Evolutionary conservation across 2,888 invertebrate genomes (phyloP), one percentile per base, ranked within the genome.

Genomic region (Liodrosophila aerea): DNA sequence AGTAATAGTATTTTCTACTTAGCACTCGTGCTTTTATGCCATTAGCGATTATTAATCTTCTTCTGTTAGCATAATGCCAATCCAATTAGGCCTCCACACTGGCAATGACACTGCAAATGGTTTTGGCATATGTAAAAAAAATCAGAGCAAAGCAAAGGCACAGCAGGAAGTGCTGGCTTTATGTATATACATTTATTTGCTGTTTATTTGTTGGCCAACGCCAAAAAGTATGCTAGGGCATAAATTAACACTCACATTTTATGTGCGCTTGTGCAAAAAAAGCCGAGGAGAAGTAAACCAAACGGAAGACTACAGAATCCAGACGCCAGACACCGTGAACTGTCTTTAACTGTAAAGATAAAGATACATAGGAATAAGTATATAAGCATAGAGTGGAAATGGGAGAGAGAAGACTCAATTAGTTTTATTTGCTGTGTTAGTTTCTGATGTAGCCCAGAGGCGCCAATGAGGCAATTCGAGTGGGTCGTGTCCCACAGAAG

Each of bases 191-290:
- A 44, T 60, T 64, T 64, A 60, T 54, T 51, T 45, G 30, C 16
- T 50, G 50, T 60, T 66, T 63, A 49, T 62, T 39, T 54, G 46
- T 58, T 63, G 36, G 56, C 30, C 33, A 63, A 60, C 53, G 53
- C 53, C 58, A 15, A 56, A 70, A 67, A 64, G 67, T 71, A 74
- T 65, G 43, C 54, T 59, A 66, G 7, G 22, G 76, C 66, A 82
- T 81, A 82, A 85, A 81, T 85, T 75, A 85, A 85, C 85, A 81
- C 81, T 81, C 71, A 81, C 81, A 59, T 68, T 85, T 78, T 61
- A 73, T 73, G 60, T 60, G 56, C 34, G 44, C 49, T 50, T 18
- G 44, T 37, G 41, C 27, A 37, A 51, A 34, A 11, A 39, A 18
- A 16, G 18, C 53, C 58, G 45, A 56, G 64, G 56, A n/a, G n/a